phyloP scores from a whole-genome alignment of 2,113 vertebrate genomes.

The Blennius ocellaris region DNA sequence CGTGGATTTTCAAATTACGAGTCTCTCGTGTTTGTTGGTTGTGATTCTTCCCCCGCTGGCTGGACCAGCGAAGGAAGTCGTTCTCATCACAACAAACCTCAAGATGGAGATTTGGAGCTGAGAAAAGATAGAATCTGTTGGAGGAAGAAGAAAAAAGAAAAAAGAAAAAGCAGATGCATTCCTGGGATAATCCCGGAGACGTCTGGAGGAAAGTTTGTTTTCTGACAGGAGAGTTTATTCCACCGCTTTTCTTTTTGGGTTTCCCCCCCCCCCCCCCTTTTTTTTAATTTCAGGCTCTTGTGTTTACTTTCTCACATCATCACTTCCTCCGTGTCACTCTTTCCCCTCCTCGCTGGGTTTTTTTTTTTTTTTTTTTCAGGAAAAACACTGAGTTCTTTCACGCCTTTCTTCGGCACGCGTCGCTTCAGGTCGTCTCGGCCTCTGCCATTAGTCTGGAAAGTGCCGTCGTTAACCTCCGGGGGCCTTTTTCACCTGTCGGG shows the following conservation, averaged over 20 bases:
- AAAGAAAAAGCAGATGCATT: slow-evolving; percentile 70
- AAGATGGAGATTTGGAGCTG: slow-evolving; percentile 34
- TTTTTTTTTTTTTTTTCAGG: too few species aligned
- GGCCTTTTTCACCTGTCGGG: slow-evolving; percentile 43
- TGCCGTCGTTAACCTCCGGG: slow-evolving; percentile 49
- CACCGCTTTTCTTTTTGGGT: neutral
- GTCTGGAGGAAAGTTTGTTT: slow-evolving; percentile 12
- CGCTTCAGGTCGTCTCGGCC: slow-evolving; percentile 13
- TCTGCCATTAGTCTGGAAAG: slow-evolving; percentile 53
- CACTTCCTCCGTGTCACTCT: slow-evolving; percentile 52
- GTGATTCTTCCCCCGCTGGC: too few species aligned
- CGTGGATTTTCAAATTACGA: too few species aligned
- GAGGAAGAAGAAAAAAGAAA: slow-evolving; percentile 9
- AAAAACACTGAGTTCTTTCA: neutral
- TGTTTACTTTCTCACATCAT: slow-evolving; percentile 45
- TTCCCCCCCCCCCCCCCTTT: neutral
- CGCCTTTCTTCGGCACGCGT: neutral
- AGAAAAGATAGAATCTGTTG: slow-evolving; percentile 65
- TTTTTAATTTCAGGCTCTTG: neutral
- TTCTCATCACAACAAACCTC: too few species aligned
- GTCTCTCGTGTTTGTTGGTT: too few species aligned
- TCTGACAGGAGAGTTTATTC: slow-evolving; percentile 1
- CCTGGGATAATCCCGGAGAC: slow-evolving; percentile 51
- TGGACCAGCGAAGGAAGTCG: too few species aligned
- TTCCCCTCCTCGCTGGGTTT: too few species aligned